Conservation (phyloP, 2,113 vertebrate genomes). For the Archilochus colubris region DNA sequence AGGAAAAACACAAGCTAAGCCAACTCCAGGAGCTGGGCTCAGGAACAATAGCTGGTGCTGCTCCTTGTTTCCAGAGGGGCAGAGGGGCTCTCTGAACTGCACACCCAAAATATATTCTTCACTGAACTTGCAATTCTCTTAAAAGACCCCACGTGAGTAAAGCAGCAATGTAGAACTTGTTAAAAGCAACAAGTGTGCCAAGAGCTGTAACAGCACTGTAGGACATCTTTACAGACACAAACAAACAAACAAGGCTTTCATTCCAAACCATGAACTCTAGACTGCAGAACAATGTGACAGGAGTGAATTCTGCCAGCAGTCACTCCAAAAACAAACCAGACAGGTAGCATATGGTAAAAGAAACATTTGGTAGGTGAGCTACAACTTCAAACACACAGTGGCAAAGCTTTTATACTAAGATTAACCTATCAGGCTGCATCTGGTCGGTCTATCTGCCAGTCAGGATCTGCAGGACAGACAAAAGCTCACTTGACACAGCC, state of each 20-base stretch:
- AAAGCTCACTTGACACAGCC: not conserved
- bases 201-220: not conserved
- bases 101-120: not conserved
- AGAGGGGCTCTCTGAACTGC: not conserved
- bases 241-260: not conserved
- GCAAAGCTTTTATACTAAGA: not conserved
- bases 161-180: rapidly evolving
- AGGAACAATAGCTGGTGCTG: not conserved
- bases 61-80: not conserved
- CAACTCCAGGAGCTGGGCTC: not conserved
- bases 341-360: not conserved
- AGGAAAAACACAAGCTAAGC: not conserved
- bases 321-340: not conserved
- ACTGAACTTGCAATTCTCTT: not conserved
- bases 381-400: not conserved
- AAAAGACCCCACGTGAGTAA: not conserved
- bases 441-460: not conserved
- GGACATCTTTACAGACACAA: not conserved
- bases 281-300: rapidly evolving
- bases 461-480: rapidly evolving
- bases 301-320: not conserved
- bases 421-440: not conserved
- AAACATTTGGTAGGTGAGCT: not conserved
- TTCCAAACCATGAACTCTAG: rapidly evolving
- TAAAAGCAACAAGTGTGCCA: not conserved